Conservation (phyloP, 2,888 invertebrate genomes). For the Orthosia gracilis region DNA sequence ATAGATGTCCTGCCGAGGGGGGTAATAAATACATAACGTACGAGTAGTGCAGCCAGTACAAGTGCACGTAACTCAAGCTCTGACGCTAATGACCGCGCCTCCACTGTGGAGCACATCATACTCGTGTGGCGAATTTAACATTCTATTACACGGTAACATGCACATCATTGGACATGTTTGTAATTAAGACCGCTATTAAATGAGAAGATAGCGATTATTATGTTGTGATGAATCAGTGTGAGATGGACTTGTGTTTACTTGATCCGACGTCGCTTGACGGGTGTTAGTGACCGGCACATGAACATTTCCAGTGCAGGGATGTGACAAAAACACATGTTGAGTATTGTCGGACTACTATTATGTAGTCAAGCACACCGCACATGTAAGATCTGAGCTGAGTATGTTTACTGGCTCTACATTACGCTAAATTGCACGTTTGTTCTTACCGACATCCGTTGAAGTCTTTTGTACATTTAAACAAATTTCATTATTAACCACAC, state of each 20-base stretch:
- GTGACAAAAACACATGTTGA: slow-evolving; percentile 32
- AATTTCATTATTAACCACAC: not conserved
- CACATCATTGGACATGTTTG: not conserved
- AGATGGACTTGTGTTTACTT: not conserved
- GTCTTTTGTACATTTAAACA: not conserved
- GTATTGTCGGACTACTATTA: slow-evolving; percentile 8
- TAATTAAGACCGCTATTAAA: slow-evolving; percentile 30
- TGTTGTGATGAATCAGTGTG: not conserved
- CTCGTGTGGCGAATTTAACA: slow-evolving; percentile 35
- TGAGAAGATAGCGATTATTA: slow-evolving; percentile 15
- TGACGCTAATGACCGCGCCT: slow-evolving; percentile 49
- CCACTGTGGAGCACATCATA: slow-evolving; percentile 20
- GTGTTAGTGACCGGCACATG: slow-evolving; percentile 27
- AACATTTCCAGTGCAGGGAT: not conserved
- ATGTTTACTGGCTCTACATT: not conserved
- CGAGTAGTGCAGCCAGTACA: not conserved
- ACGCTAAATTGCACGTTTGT: not conserved
- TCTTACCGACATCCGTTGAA: not conserved
- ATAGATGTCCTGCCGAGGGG: slow-evolving; percentile 57
- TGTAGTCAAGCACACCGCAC: not conserved
- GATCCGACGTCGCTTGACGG: not conserved
- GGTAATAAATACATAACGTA: slow-evolving; percentile 62
- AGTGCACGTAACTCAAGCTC: slow-evolving; percentile 32
- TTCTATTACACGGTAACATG: slow-evolving; percentile 40
- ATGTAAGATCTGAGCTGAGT: not conserved